Evolutionary conservation across 2,888 invertebrate genomes (phyloP).

Genomic region (Scaptomyza tumidula): DNA sequence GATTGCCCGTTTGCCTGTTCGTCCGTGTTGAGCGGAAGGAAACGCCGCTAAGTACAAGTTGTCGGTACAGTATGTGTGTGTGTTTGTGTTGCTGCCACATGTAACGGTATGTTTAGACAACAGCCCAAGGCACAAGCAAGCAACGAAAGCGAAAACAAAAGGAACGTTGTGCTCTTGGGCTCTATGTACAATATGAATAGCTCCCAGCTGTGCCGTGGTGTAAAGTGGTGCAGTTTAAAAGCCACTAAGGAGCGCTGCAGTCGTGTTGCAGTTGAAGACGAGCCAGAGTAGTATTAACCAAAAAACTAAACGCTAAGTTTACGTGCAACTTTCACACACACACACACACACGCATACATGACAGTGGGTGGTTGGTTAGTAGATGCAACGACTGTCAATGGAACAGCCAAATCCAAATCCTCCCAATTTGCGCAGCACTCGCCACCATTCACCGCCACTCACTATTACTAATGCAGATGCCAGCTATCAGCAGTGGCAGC

Average conservation of each 20-base stretch:
- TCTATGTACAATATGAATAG: not conserved
- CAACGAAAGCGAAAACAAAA: slow-evolving; percentile 49
- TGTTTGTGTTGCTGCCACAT: slow-evolving; percentile 26
- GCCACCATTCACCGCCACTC: slow-evolving; percentile 58
- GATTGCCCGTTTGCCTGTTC: slow-evolving; percentile 30
- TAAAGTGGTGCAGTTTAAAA: slow-evolving; percentile 64
- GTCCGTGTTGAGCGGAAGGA: slow-evolving; percentile 71
- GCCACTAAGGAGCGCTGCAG: slow-evolving; percentile 65
- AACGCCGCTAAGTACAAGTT: slow-evolving; percentile 74
- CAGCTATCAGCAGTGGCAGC: slow-evolving; percentile 62
- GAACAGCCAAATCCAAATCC: slow-evolving; percentile 54
- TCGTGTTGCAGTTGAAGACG: slow-evolving; percentile 19
- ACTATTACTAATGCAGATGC: slow-evolving; percentile 78
- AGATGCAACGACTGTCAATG: slow-evolving; percentile 35
- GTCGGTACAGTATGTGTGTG: slow-evolving; percentile 31
- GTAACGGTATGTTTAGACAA: slow-evolving; percentile 57
- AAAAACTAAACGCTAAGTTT: slow-evolving; percentile 66
- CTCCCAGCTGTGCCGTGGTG: slow-evolving; percentile 28
- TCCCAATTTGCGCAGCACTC: slow-evolving; percentile 69
- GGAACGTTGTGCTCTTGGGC: slow-evolving; percentile 22
- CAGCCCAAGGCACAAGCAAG: slow-evolving; percentile 38
- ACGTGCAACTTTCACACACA: slow-evolving; percentile 38
- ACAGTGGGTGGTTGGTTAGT: slow-evolving; percentile 4
- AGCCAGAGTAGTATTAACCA: slow-evolving; percentile 14
- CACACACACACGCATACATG: slow-evolving; percentile 4